These are phyloP conservation scores for Scaeva pyrastri DNA, from an alignment of 2,888 invertebrate genomes.

Conservation along the genomic window DNA sequence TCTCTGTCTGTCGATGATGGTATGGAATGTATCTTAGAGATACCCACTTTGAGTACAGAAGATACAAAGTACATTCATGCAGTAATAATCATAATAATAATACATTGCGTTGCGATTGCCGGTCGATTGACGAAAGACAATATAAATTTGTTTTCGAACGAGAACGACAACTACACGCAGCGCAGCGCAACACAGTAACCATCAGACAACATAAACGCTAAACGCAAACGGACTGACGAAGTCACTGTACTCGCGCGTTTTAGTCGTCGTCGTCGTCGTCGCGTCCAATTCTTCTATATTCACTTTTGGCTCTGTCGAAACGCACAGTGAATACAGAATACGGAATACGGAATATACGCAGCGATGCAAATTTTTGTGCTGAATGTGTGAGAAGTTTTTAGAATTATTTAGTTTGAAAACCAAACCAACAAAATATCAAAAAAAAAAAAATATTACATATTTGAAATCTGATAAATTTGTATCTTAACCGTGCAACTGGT, in stretches of 20 bases:
- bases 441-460: not conserved
- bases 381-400: slow-evolving; percentile 45
- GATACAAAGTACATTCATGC: slow-evolving; percentile 47
- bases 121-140: slow-evolving; percentile 69
- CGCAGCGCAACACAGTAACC: too few species aligned
- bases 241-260: slow-evolving; percentile 30
- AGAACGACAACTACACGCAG: too few species aligned
- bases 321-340: slow-evolving; percentile 53
- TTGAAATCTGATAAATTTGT: slow-evolving; percentile 60
- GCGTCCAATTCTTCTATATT: not conserved
- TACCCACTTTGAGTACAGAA: slow-evolving; percentile 46
- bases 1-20: too few species aligned
- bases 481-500: slow-evolving; percentile 48
- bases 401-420: not conserved
- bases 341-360: slow-evolving; percentile 46
- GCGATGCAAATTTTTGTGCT: slow-evolving; percentile 43
- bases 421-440: slow-evolving; percentile 8
- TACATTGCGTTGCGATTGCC: slow-evolving; percentile 40
- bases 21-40: slow-evolving; percentile 47
- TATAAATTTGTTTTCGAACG: slow-evolving; percentile 71
- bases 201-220: not conserved
- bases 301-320: slow-evolving; percentile 30
- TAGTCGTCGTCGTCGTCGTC: too few species aligned
- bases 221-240: slow-evolving; percentile 18
- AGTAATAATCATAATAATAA: slow-evolving; percentile 67